Conservation (phyloP, 2,113 vertebrate species). For the Piaya cayana region DNA sequence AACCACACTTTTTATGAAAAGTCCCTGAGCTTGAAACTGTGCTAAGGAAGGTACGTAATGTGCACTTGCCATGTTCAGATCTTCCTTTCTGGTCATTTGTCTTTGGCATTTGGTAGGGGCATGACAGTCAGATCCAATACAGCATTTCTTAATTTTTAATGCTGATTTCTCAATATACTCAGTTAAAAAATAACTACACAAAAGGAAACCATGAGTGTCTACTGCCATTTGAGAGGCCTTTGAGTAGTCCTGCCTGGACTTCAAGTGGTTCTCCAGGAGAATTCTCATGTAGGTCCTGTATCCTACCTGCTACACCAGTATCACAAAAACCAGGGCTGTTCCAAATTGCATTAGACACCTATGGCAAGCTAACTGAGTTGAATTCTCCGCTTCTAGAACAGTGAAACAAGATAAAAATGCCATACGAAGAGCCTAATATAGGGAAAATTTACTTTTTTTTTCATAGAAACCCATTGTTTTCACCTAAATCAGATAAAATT, state of each 20-base stretch:
- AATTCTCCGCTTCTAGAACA: background rate
- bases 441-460: background rate
- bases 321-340: rapidly evolving
- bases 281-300: background rate
- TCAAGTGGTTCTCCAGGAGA: background rate
- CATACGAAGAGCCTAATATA: background rate
- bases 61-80: background rate
- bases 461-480: background rate
- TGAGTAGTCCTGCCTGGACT: background rate
- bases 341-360: background rate
- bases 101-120: background rate
- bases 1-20: background rate
- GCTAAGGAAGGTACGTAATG: background rate
- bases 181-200: background rate
- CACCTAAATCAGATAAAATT: background rate
- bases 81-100: background rate
- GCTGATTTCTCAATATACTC: background rate
- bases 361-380: background rate
- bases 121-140: background rate
- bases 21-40: too few relatives aligned
- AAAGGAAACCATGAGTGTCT: background rate
- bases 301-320: background rate
- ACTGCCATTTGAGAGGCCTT: background rate
- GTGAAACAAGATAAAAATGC: background rate
- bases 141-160: background rate